Conservation (phyloP, 2,888 invertebrate species). For the Pheosia gnoma region DNA sequence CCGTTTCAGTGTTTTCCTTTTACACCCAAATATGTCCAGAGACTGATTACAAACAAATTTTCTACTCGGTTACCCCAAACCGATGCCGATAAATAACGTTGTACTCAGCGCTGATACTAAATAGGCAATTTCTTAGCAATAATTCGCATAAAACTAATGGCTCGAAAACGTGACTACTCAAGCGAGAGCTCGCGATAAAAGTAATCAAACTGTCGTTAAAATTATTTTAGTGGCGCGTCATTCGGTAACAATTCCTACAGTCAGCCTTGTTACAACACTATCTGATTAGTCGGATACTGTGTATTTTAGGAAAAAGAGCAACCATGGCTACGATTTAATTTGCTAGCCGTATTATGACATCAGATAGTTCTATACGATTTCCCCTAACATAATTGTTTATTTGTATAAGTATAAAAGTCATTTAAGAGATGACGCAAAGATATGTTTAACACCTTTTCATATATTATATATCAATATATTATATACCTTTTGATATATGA, state of each 20-base stretch:
- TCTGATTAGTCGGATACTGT: conserved; percentile 25
- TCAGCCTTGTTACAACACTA: conserved; percentile 10
- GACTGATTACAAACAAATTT: conserved; percentile 43
- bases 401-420: too few species aligned
- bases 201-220: conserved; percentile 82
- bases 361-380: too few species aligned
- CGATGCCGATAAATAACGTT: conserved; percentile 50
- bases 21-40: conserved; percentile 30
- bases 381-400: too few species aligned
- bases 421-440: too few species aligned
- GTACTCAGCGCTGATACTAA: conserved; percentile 61
- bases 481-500: too few species aligned
- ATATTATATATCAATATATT: too few species aligned
- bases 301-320: too few species aligned
- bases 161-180: conserved; percentile 78
- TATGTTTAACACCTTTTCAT: too few species aligned
- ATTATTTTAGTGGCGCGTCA: conserved; percentile 75
- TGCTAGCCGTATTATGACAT: background rate
- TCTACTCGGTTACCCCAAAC: conserved; percentile 38
- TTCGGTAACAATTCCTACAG: conserved; percentile 52
- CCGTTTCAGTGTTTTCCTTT: background rate
- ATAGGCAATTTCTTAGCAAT: conserved; percentile 76
- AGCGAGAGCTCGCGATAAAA: conserved; percentile 81
- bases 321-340: conserved; percentile 18
- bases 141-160: conserved; percentile 83